Conservation (phyloP, 2,113 vertebrate genomes). For the Tetrax tetrax region DNA sequence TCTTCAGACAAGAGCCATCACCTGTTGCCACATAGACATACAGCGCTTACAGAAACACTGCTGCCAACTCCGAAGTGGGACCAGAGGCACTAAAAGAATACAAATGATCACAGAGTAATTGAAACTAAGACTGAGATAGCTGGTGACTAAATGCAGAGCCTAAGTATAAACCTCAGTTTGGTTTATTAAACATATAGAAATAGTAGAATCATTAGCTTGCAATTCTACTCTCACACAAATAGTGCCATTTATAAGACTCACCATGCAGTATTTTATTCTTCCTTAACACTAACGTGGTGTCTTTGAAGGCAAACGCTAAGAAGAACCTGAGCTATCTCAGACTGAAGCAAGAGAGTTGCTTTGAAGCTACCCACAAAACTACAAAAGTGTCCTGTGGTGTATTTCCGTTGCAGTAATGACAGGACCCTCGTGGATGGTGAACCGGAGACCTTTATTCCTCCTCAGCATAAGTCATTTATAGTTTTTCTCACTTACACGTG, state of each 20-base stretch:
- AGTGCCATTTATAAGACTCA: conserved; percentile 31
- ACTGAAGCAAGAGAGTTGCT: background rate
- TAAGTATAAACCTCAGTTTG: background rate
- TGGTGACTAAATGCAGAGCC: background rate
- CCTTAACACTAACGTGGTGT: background rate
- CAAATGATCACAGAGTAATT: background rate
- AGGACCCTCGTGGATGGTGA: too few species aligned
- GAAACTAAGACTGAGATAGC: background rate
- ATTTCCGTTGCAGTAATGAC: background rate
- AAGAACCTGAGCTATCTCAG: background rate
- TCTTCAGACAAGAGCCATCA: background rate
- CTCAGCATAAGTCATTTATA: too few species aligned
- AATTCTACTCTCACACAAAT: background rate
- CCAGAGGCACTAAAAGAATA: background rate
- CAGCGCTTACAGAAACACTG: background rate
- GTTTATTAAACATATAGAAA: background rate
- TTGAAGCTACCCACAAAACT: background rate
- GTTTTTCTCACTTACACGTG: too few species aligned
- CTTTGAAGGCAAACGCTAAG: conserved; percentile 1
- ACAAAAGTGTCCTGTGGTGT: background rate
- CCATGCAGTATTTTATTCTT: background rate
- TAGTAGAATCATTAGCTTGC: background rate
- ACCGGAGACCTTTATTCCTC: too few species aligned
- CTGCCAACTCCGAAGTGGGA: background rate
- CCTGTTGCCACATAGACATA: background rate